Evolutionary conservation across 2,797 vertebrate genomes (phyloP).

Genomic region (Anas bahamensis): DNA sequence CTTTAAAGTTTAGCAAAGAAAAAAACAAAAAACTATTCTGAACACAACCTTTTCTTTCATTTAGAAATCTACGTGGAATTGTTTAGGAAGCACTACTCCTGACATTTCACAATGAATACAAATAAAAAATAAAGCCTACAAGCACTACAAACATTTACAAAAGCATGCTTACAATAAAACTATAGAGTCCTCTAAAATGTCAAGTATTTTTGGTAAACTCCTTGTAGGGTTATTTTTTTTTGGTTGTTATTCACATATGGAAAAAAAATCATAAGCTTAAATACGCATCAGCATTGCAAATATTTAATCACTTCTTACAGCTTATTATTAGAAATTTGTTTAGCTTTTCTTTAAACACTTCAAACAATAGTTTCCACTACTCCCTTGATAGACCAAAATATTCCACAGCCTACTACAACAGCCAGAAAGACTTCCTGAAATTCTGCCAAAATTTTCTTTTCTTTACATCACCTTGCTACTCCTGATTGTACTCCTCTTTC

Average conservation of each 20-base stretch:
- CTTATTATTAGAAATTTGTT: constrained; percentile 10
- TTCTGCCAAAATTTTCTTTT: constrained; percentile 15
- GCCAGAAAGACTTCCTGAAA: background rate
- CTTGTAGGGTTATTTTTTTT: background rate
- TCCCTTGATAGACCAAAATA: constrained; percentile 11
- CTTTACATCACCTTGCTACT: background rate
- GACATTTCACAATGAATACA: constrained; percentile 40
- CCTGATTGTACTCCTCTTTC: background rate
- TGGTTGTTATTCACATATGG: background rate
- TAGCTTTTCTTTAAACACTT: constrained; percentile 16
- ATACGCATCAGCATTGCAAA: background rate
- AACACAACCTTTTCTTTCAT: background rate
- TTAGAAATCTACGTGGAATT: background rate
- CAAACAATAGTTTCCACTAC: constrained; percentile 39
- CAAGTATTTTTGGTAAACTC: constrained; percentile 3
- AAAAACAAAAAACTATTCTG: background rate
- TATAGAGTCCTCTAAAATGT: constrained; percentile 7
- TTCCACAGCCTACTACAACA: background rate
- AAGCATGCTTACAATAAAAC: background rate
- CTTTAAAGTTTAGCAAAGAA: background rate
- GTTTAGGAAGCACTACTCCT: constrained; percentile 41
- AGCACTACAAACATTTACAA: constrained; percentile 57
- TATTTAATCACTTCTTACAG: background rate
- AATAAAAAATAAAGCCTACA: constrained; percentile 48
- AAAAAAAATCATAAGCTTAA: background rate